Percentiles rank a stretch among this genome's conserved stretches.
phyloP scores from a whole-genome alignment of 2,113 vertebrate genomes.

The Australoheros scitulus region DNA sequence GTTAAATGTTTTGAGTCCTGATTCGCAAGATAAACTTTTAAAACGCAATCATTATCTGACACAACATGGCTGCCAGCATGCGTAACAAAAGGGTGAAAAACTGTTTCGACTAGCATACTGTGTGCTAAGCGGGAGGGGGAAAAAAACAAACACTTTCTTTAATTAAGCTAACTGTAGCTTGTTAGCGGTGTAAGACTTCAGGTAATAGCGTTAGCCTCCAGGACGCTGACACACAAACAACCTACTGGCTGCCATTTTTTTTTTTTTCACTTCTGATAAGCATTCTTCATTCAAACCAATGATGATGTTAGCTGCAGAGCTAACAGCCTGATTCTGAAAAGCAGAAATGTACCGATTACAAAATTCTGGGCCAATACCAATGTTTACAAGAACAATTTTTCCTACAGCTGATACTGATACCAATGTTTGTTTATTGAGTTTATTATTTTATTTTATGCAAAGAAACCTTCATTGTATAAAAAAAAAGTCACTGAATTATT shows the following conservation, averaged over 20 bases:
- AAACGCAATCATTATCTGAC: neutral
- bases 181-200: conserved; percentile 38
- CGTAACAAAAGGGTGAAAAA: neutral
- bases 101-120: neutral
- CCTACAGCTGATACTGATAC: neutral
- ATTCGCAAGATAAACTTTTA: neutral
- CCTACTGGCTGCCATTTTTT: neutral
- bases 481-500: neutral
- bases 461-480: conserved; percentile 3
- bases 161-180: conserved; percentile 6
- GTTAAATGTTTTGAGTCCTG: neutral
- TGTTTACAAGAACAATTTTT: neutral
- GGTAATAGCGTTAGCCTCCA: conserved; percentile 12
- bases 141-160: neutral
- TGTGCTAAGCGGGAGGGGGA: neutral
- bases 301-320: conserved; percentile 28
- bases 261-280: neutral
- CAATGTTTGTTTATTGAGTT: neutral
- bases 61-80: neutral
- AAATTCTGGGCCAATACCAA: neutral
- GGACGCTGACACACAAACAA: neutral
- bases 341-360: neutral
- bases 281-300: conserved; percentile 30
- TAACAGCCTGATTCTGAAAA: conserved; percentile 4
- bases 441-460: conserved; percentile 6